phyloP scores from a whole-genome alignment of 2,888 invertebrate genomes.

The Hirudinaria manillensis region DNA sequence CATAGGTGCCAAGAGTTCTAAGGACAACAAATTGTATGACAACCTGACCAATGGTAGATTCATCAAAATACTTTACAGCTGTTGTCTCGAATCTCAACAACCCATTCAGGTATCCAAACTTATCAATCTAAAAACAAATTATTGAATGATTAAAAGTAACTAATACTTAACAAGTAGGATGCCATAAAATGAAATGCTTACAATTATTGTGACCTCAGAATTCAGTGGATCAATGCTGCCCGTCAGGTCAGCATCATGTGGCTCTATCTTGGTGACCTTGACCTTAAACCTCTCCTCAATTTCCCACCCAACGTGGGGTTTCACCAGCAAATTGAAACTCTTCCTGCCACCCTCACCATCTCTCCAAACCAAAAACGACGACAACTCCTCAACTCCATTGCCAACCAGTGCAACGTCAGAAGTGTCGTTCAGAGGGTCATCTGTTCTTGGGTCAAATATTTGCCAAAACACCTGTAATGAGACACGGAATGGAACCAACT shows the following conservation, averaged over 20 bases:
- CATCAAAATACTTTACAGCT: constrained; percentile 43
- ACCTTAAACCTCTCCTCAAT: constrained; percentile 47
- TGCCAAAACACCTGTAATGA: neutral
- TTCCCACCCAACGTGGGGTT: constrained; percentile 49
- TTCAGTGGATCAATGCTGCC: constrained; percentile 46
- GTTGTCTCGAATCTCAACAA: constrained; percentile 47
- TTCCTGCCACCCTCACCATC: constrained; percentile 46
- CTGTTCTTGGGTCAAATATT: neutral
- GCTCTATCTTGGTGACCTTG: constrained; percentile 44
- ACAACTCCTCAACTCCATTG: constrained; percentile 44
- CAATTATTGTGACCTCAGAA: constrained; percentile 45
- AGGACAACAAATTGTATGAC: constrained; percentile 44
- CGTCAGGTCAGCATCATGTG: constrained; percentile 43
- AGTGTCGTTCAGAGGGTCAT: too few relatives aligned
- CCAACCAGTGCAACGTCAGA: neutral
- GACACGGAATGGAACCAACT: too few relatives aligned
- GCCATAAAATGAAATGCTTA: constrained; percentile 39
- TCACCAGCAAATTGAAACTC: constrained; percentile 45
- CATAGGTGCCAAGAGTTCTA: constrained; percentile 43
- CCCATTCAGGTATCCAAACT: constrained; percentile 52
- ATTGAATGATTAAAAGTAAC: neutral
- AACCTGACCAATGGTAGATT: constrained; percentile 43
- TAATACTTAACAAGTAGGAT: neutral
- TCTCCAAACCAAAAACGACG: constrained; percentile 45
- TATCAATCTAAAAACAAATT: constrained; percentile 43